A percentile compares a stretch with the other conserved stretches of the same genome.
These are phyloP conservation scores for Myiotriccus ornatus DNA, from an alignment of 2,797 vertebrate genomes.

Conservation along the genomic window DNA sequence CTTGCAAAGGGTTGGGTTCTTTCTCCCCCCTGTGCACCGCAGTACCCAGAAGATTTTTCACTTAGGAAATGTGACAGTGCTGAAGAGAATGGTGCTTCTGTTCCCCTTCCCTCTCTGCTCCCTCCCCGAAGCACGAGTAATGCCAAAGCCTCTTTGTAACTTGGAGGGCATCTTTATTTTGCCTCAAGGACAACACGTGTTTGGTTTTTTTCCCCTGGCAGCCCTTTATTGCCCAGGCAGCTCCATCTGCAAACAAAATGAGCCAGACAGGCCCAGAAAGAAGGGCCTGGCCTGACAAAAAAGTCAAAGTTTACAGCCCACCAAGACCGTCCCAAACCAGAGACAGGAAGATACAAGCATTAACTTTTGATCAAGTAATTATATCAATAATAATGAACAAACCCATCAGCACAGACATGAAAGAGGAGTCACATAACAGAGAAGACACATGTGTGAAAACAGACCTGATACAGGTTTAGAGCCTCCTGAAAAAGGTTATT, in stretches of 20 bases:
- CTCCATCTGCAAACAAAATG: background rate
- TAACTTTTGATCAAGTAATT: background rate
- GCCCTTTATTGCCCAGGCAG: background rate
- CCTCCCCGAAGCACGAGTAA: background rate
- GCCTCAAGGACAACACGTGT: constrained; percentile 23
- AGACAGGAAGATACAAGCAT: accelerated
- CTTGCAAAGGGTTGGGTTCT: background rate
- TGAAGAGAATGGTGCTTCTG: background rate
- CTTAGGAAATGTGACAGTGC: background rate
- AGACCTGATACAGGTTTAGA: background rate
- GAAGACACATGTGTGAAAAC: background rate
- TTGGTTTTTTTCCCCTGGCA: background rate
- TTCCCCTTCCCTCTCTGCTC: background rate
- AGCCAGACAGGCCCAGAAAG: background rate
- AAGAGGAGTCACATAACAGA: background rate
- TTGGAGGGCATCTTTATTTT: constrained; percentile 30
- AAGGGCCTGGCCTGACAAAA: background rate
- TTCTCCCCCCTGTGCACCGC: background rate
- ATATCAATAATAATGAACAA: background rate
- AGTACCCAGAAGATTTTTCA: background rate
- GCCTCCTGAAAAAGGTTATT: background rate
- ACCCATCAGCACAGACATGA: accelerated
- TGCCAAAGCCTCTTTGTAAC: background rate
- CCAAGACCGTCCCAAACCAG: background rate
- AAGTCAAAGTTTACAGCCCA: background rate